Base-by-base conservation (phyloP, 2,797 vertebrate species). In the Choloepus didactylus region DNA sequence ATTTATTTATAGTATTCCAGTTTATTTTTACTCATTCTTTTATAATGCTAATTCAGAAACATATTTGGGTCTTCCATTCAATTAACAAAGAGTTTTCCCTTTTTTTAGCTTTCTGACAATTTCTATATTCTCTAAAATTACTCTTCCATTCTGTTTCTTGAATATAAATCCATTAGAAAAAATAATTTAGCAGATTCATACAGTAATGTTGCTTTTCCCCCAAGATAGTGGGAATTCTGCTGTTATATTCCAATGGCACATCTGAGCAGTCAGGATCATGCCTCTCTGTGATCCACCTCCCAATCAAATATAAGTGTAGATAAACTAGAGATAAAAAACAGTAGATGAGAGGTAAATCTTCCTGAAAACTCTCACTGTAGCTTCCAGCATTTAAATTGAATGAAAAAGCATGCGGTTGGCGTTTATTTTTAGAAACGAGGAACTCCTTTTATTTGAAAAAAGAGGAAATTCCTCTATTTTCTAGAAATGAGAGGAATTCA, bases 191-290 rank as follows among this genome's bases (percentile, higher is more conserved):
- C 11, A 19, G 6, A 25, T 9, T 21, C 8, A 25, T 6, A 23
- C 23, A 35, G 5, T 44, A 5, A 88, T 46, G 49, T 23, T 4
- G 3, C 6, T 19, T 44, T 64, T 29, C 29, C 8, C 21, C 3
- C 11, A 38, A 29, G 21, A 56, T 19, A 25, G 25, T 59, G 49
- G 41, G 10, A 38, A 21, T 29, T 64, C 29, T 76, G 12, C 11
- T 23, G 1, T 14, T 38, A 0, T n/a, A 16, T 9, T 60, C 31
- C 1, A 56, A 69, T 0, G 59, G 38, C 8, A n/a, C 18, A n/a
- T 41, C 14, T 19, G 12, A 62, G 12, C 60, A 62, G 75, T 72
- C 51, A 72, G n/a, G 41, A n/a, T n/a, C 9, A 19, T 27, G 10
- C 6, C 51, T 87, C 23, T 11, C 0, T 18, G 5, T 41, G 9